Evolutionary conservation across 2,797 vertebrate species (phyloP), one percentile per base, ranked within the genome.

Genomic region (Anisognathus igniventris): DNA sequence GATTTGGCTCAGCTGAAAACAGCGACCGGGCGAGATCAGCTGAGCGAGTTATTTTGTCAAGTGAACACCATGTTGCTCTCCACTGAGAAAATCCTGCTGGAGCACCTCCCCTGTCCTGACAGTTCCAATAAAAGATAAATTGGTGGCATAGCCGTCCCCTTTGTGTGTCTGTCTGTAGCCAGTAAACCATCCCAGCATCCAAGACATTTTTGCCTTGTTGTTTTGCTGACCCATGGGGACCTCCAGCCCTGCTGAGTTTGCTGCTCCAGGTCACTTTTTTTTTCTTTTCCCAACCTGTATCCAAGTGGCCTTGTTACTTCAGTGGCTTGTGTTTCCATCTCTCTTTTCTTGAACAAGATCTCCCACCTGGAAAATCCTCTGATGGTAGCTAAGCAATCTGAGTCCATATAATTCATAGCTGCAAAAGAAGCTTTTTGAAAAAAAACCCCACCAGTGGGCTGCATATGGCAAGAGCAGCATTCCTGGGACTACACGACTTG

Each of bases 361-460:
- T 87, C 90, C 93, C 93, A 97, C 95, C 93, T 97, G 97, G 96
- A 96, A 97, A 97, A 95, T 48, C 86, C 94, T 96, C 95, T 96
- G 95, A 93, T 94, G 96, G 93, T 48, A 95, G 93, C 95, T 96
- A 95, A 96, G 95, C 73, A 88, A 76, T 61, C 70, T 13, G 54
- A 66, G 72, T 88, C 89, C 93, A 27, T 76, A 60, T 96, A 95
- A 97, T 87, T 97, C 96, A 94, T 81, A 92, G 96, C 91, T 90
- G 90, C 92, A 82, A 92, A 89, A 94, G 91, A 88, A 90, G 76
- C 67, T 77, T 84, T 65, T 24, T 6, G 14, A 28, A 74, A 71
- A 71, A 78, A 76, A 85, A 27, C 2, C 3, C 33, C 73, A 90
- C 73, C 93, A 96, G 71, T 86, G 85, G 86, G 80, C 71, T 94